Evolutionary conservation across 2,113 vertebrate genomes (phyloP).

Genomic region (Brachyistius frenatus): DNA sequence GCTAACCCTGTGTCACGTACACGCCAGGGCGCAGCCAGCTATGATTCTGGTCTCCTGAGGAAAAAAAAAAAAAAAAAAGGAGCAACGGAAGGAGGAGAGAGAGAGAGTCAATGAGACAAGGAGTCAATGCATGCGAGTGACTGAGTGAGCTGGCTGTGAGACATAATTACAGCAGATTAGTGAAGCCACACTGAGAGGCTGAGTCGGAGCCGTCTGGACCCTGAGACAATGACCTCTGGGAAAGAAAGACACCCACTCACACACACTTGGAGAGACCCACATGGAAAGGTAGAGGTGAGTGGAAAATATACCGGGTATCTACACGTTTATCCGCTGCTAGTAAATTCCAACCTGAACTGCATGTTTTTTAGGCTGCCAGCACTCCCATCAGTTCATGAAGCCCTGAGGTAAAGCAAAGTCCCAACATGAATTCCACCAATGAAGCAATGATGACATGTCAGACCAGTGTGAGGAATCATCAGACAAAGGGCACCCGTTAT

Average conservation of each 20-base stretch:
- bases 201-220: slow-evolving; percentile 68
- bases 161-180: slow-evolving; percentile 80
- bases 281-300: slow-evolving; percentile 11
- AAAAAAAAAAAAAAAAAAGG: slow-evolving; percentile 7
- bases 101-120: slow-evolving; percentile 22
- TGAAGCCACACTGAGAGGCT: slow-evolving; percentile 74
- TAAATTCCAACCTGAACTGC: slow-evolving; percentile 46
- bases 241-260: slow-evolving; percentile 32
- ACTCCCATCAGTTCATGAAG: slow-evolving; percentile 24
- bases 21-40: slow-evolving; percentile 21
- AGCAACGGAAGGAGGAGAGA: not conserved
- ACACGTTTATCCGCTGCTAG: slow-evolving; percentile 11
- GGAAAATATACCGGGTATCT: slow-evolving; percentile 21
- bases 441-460: slow-evolving; percentile 28
- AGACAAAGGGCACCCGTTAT: slow-evolving; percentile 40
- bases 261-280: slow-evolving; percentile 31
- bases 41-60: slow-evolving; percentile 36
- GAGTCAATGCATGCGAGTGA: slow-evolving; percentile 53
- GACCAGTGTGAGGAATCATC: slow-evolving; percentile 36
- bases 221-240: slow-evolving; percentile 74
- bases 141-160: slow-evolving; percentile 62
- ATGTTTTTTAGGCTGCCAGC: slow-evolving; percentile 44
- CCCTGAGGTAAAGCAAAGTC: slow-evolving; percentile 25
- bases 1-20: slow-evolving; percentile 19
- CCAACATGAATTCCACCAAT: slow-evolving; percentile 25